Conservation (phyloP, 2,797 vertebrate genomes). For the Labroides dimidiatus region DNA sequence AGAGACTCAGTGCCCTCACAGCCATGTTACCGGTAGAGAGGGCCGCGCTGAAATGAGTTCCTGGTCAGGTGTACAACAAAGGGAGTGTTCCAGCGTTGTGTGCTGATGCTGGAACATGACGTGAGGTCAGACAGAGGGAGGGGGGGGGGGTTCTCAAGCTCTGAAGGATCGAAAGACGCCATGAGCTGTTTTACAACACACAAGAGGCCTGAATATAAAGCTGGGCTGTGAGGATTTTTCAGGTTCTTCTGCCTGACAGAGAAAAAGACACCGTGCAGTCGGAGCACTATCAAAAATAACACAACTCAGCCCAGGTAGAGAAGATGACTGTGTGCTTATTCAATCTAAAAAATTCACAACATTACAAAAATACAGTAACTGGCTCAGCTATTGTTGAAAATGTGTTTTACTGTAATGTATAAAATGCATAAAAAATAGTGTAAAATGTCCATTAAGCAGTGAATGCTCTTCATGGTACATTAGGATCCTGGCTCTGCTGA, state of each 20-base stretch:
- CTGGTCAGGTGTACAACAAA: slow-evolving; percentile 80
- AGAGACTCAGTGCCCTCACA: slow-evolving; percentile 70
- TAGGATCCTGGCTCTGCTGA: slow-evolving; percentile 80
- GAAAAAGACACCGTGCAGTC: not conserved
- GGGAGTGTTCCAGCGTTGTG: slow-evolving; percentile 67
- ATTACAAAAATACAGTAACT: slow-evolving; percentile 55
- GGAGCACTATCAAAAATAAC: not conserved
- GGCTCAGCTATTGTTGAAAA: slow-evolving; percentile 62
- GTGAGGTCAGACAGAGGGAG: slow-evolving; percentile 69
- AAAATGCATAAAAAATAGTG: slow-evolving; percentile 76
- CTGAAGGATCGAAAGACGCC: slow-evolving; percentile 63
- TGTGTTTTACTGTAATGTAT: slow-evolving; percentile 72
- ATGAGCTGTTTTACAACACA: slow-evolving; percentile 62
- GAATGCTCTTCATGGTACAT: slow-evolving; percentile 85
- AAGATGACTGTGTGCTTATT: slow-evolving; percentile 21
- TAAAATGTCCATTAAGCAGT: slow-evolving; percentile 83
- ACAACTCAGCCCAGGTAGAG: not conserved
- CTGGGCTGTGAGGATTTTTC: slow-evolving; percentile 24
- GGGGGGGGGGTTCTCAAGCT: slow-evolving; percentile 50
- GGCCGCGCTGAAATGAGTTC: slow-evolving; percentile 71
- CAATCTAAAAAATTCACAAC: slow-evolving; percentile 34
- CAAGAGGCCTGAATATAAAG: slow-evolving; percentile 21
- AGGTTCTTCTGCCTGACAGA: slow-evolving; percentile 48
- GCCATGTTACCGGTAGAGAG: slow-evolving; percentile 68
- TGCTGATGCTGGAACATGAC: slow-evolving; percentile 76